Evolutionary conservation across 2,888 invertebrate genomes (phyloP).

Genomic region (Phorcus lineatus): DNA sequence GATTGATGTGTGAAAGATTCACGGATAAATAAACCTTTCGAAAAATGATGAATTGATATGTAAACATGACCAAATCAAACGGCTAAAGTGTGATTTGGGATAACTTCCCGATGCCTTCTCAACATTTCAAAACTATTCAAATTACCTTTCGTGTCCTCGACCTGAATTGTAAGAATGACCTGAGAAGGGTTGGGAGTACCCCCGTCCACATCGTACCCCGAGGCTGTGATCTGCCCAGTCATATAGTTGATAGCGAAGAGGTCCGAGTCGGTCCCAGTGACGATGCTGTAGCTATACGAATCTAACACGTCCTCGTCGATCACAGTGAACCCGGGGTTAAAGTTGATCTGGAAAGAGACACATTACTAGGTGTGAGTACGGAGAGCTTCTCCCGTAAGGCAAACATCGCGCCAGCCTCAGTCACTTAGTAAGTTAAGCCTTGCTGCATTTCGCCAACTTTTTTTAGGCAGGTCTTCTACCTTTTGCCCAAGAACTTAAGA

Average conservation of each 20-base stretch:
- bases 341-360: not conserved
- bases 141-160: not conserved
- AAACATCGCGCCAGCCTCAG: no score
- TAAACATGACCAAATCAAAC: no score
- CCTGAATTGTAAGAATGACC: not conserved
- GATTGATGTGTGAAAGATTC: no score
- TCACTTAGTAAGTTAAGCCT: no score
- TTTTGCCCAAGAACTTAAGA: no score
- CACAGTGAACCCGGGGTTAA: conserved; percentile 33
- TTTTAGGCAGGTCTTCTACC: no score
- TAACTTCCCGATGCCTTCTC: no score
- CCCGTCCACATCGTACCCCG: not conserved
- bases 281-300: conserved; percentile 34
- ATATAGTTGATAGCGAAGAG: conserved; percentile 34
- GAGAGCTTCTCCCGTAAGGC: no score
- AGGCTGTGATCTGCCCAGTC: not conserved
- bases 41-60: no score
- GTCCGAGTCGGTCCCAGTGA: conserved; percentile 31
- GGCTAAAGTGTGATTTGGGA: no score
- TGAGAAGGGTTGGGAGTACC: not conserved
- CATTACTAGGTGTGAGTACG: not conserved
- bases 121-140: not conserved
- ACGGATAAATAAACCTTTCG: no score
- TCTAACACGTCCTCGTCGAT: conserved; percentile 41
- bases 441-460: no score